Conservation (phyloP, 2,113 vertebrate species). For the Brachionichthys hirsutus region DNA sequence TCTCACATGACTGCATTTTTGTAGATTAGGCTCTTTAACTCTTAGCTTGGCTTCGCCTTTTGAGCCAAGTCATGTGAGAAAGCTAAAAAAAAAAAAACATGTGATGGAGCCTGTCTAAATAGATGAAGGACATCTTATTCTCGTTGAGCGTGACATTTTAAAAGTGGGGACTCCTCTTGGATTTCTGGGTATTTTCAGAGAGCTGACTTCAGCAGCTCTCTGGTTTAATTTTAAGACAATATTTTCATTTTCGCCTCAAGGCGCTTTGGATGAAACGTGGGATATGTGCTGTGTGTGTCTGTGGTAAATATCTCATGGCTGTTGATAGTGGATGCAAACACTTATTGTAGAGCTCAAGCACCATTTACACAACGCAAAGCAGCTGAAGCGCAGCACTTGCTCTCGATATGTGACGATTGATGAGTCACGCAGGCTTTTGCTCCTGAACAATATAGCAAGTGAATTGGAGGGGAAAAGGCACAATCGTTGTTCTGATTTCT, state of each 20-base stretch:
- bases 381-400: no score
- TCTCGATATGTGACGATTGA: no score
- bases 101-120: conserved; percentile 42
- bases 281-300: background rate
- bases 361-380: no score
- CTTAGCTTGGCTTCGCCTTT: conserved; percentile 8
- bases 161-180: background rate
- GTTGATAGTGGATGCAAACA: conserved; percentile 25
- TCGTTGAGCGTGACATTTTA: conserved; percentile 39
- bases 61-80: conserved; percentile 16
- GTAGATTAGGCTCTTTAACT: conserved; percentile 46
- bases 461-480: no score
- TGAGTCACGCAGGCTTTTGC: no score
- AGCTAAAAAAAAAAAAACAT: conserved; percentile 28
- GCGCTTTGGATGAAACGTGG: conserved; percentile 1
- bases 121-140: conserved; percentile 49
- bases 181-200: conserved; percentile 3
- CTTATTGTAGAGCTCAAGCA: conserved; percentile 1
- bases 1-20: conserved; percentile 50
- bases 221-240: conserved; percentile 16
- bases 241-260: conserved; percentile 7
- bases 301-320: conserved; percentile 9
- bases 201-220: conserved; percentile 11
- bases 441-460: no score
- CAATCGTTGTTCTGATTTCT: no score